Percentiles rank a stretch among this genome's conserved stretches.
Conservation (phyloP, 1,140 invertebrate species). For the Sycobia sp. region DNA sequence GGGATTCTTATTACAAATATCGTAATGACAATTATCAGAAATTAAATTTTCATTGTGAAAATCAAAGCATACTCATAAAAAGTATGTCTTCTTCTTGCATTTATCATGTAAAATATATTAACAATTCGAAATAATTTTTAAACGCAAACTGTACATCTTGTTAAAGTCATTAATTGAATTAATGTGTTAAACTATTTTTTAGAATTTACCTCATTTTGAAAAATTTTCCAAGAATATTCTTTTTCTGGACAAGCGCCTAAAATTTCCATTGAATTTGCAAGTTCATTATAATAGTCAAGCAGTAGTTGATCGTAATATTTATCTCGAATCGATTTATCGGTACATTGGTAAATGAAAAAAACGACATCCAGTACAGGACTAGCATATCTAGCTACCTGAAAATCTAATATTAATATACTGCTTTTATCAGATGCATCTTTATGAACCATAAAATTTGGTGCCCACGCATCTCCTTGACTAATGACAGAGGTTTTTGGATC, state of each 20-base stretch:
- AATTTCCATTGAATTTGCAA: conserved; percentile 62
- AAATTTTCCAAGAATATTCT: conserved; percentile 64
- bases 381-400: conserved; percentile 68
- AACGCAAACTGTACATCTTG: too few relatives aligned
- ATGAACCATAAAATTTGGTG: conserved; percentile 72
- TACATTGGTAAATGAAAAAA: conserved; percentile 71
- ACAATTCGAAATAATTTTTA: too few relatives aligned
- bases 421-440: conserved; percentile 50
- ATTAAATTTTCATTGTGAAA: too few relatives aligned
- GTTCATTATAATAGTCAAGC: conserved; percentile 63
- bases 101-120: too few relatives aligned
- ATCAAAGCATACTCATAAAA: too few relatives aligned
- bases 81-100: too few relatives aligned
- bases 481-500: conserved; percentile 61
- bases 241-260: conserved; percentile 67
- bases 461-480: conserved; percentile 75
- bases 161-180: too few relatives aligned
- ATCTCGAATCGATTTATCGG: conserved; percentile 63
- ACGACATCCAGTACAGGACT: conserved; percentile 67
- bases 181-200: too few relatives aligned
- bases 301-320: conserved; percentile 65
- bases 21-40: too few relatives aligned
- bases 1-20: too few relatives aligned
- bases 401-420: conserved; percentile 69
- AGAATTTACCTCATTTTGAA: conserved; percentile 50